phyloP scores from a whole-genome alignment of 2,797 vertebrate species.

The Acanthurus leucopareius region DNA sequence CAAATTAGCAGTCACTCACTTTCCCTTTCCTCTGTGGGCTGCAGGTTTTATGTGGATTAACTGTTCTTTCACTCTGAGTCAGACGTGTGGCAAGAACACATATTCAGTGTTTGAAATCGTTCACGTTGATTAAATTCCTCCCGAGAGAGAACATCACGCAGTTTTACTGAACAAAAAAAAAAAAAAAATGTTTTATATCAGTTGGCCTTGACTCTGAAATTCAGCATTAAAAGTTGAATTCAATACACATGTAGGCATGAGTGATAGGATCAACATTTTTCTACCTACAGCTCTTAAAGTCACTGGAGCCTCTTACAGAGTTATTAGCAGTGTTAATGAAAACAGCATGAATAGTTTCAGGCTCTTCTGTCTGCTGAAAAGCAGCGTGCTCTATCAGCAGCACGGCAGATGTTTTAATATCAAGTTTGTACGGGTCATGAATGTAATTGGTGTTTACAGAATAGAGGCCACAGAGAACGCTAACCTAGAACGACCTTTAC shows the following conservation, averaged over 20 bases:
- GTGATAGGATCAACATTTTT: not conserved
- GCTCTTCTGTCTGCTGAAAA: slow-evolving; percentile 11
- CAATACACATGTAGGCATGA: not conserved
- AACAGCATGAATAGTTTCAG: slow-evolving; percentile 13
- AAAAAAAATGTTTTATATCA: not conserved
- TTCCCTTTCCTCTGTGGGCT: not conserved
- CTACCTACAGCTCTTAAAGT: not conserved
- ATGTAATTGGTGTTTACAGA: slow-evolving; percentile 25
- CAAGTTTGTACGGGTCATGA: not conserved
- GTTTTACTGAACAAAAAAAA: not conserved
- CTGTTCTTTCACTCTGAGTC: slow-evolving; percentile 40
- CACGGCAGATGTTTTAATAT: slow-evolving; percentile 22
- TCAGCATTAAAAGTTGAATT: not conserved
- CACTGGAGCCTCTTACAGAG: slow-evolving; percentile 3
- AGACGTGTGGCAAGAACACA: slow-evolving; percentile 30
- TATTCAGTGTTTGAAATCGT: slow-evolving; percentile 44
- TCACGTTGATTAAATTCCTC: slow-evolving; percentile 56
- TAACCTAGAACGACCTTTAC: slow-evolving; percentile 47
- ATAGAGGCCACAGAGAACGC: slow-evolving; percentile 19
- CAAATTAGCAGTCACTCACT: slow-evolving; percentile 43
- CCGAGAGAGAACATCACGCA: slow-evolving; percentile 10
- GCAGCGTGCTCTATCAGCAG: slow-evolving; percentile 5
- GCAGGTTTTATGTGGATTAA: slow-evolving; percentile 19
- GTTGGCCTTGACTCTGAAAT: slow-evolving; percentile 1
- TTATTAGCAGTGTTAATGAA: slow-evolving; percentile 15